These are phyloP conservation scores for Esox niger DNA, from an alignment of 2,113 vertebrate genomes.

Conservation along the genomic window DNA sequence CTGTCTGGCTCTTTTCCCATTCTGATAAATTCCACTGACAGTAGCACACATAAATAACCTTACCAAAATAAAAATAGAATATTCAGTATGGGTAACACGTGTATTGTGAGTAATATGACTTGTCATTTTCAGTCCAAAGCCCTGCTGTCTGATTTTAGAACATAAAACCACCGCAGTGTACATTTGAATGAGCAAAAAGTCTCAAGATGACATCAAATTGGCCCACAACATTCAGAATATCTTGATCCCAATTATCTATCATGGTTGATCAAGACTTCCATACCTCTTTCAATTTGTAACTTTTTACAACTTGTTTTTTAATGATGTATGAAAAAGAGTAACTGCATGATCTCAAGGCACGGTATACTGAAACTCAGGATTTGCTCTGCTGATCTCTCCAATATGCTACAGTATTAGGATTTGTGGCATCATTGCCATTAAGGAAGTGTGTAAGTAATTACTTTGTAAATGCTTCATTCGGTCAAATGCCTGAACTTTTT, in stretches of 20 bases:
- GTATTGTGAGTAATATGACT: slow-evolving; percentile 1
- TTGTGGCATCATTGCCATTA: slow-evolving; percentile 15
- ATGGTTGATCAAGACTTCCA: slow-evolving; percentile 16
- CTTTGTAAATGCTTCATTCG: slow-evolving; percentile 21
- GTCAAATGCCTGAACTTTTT: neutral
- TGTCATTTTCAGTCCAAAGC: slow-evolving; percentile 12
- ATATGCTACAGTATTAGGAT: slow-evolving; percentile 22
- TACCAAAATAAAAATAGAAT: slow-evolving; percentile 1
- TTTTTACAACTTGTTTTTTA: no score
- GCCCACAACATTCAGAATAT: neutral
- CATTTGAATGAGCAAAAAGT: no score
- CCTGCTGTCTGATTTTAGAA: slow-evolving; percentile 1
- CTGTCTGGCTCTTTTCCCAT: slow-evolving; percentile 18
- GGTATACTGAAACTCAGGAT: slow-evolving; percentile 19
- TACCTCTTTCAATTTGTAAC: slow-evolving; percentile 69
- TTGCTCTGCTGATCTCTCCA: slow-evolving; percentile 15
- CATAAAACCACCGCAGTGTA: slow-evolving; percentile 5
- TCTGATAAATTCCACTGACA: neutral
- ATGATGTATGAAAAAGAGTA: no score
- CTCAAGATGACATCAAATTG: neutral
- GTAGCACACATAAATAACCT: neutral
- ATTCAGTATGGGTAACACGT: neutral
- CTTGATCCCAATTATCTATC: neutral
- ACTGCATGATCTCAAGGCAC: slow-evolving; percentile 30
- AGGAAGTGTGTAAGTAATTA: slow-evolving; percentile 20